Base-by-base conservation (phyloP, 2,888 invertebrate genomes). In the Drosophila niveifrons region DNA sequence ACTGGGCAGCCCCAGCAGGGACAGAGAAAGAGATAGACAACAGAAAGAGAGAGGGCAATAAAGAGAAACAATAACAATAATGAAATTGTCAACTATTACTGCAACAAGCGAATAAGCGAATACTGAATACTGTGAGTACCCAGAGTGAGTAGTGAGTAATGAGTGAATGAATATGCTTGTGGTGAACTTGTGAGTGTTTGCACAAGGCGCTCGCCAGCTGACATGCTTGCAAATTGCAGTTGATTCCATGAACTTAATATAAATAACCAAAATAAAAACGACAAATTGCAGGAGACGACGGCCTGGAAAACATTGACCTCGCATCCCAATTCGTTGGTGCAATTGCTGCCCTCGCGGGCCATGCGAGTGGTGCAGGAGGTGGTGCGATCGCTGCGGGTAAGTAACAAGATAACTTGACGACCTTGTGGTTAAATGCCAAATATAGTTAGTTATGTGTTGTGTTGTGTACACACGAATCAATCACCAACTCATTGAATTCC, bases 351-450 rank as follows among this genome's bases (percentile, higher is more conserved):
- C 2, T 92, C 92, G 63, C 90, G 92, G 13, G 92, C 92, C 34
- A 92, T 92, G 92, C 90, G 92, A 46, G 92, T 92, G 66, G 92
- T 92, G 63, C 92, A 92, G 88, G 92, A 92, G 85, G 92, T 92
- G 66, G 92, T 92, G 53, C 86, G 92, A 56, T 91, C 91, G 64
- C 80, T 92, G 57, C 89, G 92, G 77, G 92, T 92, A 90, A 92
- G 92, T 85, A 17, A 15, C 15, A 51, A 13, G 28, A 34, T 36
- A 31, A 29, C 31, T n/a, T 11, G 52, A 29, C 46, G 68, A 66
- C 78, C 82, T 86, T 82, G 73, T 23, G 13, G 59, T 52, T 39
- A 63, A 71, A 68, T 63, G 66, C 31, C 80, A 74, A 72, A 56
- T 36, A 23, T 23, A 23, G 23, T 23, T 23, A 23, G 23, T 23